phyloP scores from a whole-genome alignment of 2,797 vertebrate species.

The Fistularia tabacaria region DNA sequence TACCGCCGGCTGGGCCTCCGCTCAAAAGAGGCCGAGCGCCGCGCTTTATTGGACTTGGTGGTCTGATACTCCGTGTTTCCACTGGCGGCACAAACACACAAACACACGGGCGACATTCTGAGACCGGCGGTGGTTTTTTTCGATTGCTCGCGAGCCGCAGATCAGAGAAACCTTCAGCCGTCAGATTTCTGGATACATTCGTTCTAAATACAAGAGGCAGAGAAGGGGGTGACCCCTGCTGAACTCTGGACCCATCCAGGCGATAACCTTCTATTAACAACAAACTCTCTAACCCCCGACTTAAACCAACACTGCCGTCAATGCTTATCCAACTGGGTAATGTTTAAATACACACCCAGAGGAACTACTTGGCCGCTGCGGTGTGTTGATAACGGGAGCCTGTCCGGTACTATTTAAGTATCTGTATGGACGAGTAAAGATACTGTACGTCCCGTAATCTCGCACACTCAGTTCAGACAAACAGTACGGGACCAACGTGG shows the following conservation, averaged over 20 bases:
- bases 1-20: constrained; percentile 95
- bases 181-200: constrained; percentile 4
- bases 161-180: neutral
- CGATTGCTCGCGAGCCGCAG: neutral
- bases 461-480: too few relatives aligned
- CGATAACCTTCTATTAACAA: constrained; percentile 50
- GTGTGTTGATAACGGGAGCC: constrained; percentile 26
- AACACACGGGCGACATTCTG: neutral
- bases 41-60: constrained; percentile 92
- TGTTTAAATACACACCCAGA: constrained; percentile 56
- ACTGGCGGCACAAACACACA: constrained; percentile 63
- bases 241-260: constrained; percentile 51
- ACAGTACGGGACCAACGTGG: too few relatives aligned
- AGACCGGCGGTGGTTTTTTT: neutral
- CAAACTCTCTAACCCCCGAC: constrained; percentile 59
- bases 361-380: constrained; percentile 23
- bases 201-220: constrained; percentile 12
- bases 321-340: constrained; percentile 54
- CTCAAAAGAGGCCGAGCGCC: constrained; percentile 92
- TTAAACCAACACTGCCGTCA: constrained; percentile 54
- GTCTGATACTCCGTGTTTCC: constrained; percentile 99
- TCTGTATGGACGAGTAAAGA: constrained; percentile 18
- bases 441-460: neutral
- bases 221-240: constrained; percentile 38
- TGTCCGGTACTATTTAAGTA: constrained; percentile 23